phyloP scores from a whole-genome alignment of 1,140 invertebrate genomes.

The Psilanteris sp. region DNA sequence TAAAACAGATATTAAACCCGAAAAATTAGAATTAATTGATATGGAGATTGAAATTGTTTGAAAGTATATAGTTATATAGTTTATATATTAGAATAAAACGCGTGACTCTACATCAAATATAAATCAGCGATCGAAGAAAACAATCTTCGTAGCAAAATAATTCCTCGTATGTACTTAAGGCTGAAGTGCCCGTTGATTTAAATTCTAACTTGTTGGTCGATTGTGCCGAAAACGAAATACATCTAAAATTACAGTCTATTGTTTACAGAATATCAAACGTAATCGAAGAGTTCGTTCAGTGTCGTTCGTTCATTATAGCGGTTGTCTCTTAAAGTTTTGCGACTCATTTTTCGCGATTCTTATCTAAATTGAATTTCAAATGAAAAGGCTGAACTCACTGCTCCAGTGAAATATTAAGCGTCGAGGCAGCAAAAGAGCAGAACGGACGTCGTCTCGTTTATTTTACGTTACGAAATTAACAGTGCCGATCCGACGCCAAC shows the following conservation, averaged over 20 bases:
- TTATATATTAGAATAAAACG: no score
- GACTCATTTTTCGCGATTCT: slow-evolving; percentile 61
- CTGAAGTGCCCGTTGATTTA: no score
- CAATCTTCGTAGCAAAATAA: no score
- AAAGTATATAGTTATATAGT: no score
- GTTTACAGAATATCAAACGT: slow-evolving; percentile 41
- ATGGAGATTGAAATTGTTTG: no score
- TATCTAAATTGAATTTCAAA: slow-evolving; percentile 66
- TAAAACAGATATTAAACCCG: no score
- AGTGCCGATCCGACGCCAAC: slow-evolving; percentile 45
- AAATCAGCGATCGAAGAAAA: no score
- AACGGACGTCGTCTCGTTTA: slow-evolving; percentile 50
- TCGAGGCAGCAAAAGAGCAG: slow-evolving; percentile 33
- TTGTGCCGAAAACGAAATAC: no score
- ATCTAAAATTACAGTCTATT: slow-evolving; percentile 25
- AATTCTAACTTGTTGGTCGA: no score
- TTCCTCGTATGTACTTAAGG: no score
- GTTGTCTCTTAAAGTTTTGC: slow-evolving; percentile 43
- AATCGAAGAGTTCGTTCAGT: slow-evolving; percentile 21
- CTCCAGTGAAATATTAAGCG: slow-evolving; percentile 59
- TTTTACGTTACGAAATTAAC: slow-evolving; percentile 61
- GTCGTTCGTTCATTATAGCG: slow-evolving; percentile 35
- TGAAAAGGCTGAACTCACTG: slow-evolving; percentile 30
- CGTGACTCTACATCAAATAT: no score
- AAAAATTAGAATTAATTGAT: no score